Evolutionary conservation across 1,140 invertebrate genomes (phyloP).

Genomic region (Nasonia giraulti): DNA sequence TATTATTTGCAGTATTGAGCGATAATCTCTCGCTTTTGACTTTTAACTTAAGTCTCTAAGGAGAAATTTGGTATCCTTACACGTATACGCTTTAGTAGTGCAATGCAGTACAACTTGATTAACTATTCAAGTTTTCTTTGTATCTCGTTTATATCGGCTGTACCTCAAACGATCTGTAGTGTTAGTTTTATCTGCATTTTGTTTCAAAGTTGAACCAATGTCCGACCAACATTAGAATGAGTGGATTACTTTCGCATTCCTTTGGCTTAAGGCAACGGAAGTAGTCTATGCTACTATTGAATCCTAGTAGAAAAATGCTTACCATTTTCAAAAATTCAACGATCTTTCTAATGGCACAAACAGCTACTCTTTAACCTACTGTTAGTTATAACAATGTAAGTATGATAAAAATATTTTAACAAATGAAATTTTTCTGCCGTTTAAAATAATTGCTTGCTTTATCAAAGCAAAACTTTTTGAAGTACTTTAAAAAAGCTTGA

Average conservation of each 20-base stretch:
- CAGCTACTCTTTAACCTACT: not conserved
- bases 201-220: constrained; percentile 33
- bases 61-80: constrained; percentile 59
- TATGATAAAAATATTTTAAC: not conserved
- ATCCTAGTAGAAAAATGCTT: constrained; percentile 38
- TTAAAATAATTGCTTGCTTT: not conserved
- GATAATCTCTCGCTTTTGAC: constrained; percentile 58
- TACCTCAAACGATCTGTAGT: constrained; percentile 19
- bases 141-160: not conserved
- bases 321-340: not conserved
- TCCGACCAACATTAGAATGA: constrained; percentile 42
- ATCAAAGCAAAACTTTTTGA: not conserved
- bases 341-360: not conserved
- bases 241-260: constrained; percentile 48
- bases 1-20: constrained; percentile 59
- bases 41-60: constrained; percentile 57
- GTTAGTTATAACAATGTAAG: not conserved
- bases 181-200: not conserved
- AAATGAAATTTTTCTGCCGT: not conserved
- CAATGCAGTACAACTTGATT: constrained; percentile 27
- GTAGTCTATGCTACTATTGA: constrained; percentile 43
- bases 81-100: constrained; percentile 53
- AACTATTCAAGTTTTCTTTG: constrained; percentile 28
- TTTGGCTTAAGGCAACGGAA: constrained; percentile 51
- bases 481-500: not conserved